A percentile compares a stretch with the other conserved stretches of the same genome.
phyloP scores from a whole-genome alignment of 1,140 invertebrate species.

The Drosophila pandora region DNA sequence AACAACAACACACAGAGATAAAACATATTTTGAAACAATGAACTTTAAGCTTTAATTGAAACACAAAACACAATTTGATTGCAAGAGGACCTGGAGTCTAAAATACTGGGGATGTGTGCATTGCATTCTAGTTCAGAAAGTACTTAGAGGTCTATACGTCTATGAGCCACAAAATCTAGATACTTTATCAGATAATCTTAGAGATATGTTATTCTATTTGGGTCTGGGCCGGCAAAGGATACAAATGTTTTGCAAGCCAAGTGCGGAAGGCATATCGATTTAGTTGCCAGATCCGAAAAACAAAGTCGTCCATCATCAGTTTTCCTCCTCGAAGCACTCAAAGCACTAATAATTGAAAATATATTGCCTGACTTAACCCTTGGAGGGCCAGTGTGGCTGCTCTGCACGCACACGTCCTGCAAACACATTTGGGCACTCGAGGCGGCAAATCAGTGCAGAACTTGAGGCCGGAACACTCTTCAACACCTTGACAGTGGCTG shows the following conservation, averaged over 20 bases:
- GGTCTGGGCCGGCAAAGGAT: neutral
- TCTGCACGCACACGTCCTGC: neutral
- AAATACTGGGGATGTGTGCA: neutral
- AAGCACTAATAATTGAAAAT: constrained; percentile 54
- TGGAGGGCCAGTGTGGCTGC: neutral
- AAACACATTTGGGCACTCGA: constrained; percentile 34
- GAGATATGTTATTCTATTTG: no score
- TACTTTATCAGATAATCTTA: no score
- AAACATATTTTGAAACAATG: constrained; percentile 27
- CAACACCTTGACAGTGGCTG: constrained; percentile 74
- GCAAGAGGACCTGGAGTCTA: neutral
- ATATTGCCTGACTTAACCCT: constrained; percentile 43
- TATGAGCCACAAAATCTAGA: neutral
- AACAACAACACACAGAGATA: constrained; percentile 78
- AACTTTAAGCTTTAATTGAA: neutral
- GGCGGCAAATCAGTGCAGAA: constrained; percentile 35
- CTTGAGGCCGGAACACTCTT: constrained; percentile 34
- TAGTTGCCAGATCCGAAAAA: constrained; percentile 3
- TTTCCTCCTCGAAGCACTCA: constrained; percentile 6
- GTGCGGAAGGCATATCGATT: neutral
- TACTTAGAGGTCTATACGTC: neutral
- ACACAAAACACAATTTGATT: no score
- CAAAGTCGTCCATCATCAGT: constrained; percentile 36
- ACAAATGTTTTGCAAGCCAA: neutral
- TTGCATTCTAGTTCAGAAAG: neutral